A percentile compares a stretch with the other conserved stretches of the same genome.
These are phyloP conservation scores for Sarotherodon lohbergeri DNA, from an alignment of 2,113 vertebrate species.

Conservation along the genomic window DNA sequence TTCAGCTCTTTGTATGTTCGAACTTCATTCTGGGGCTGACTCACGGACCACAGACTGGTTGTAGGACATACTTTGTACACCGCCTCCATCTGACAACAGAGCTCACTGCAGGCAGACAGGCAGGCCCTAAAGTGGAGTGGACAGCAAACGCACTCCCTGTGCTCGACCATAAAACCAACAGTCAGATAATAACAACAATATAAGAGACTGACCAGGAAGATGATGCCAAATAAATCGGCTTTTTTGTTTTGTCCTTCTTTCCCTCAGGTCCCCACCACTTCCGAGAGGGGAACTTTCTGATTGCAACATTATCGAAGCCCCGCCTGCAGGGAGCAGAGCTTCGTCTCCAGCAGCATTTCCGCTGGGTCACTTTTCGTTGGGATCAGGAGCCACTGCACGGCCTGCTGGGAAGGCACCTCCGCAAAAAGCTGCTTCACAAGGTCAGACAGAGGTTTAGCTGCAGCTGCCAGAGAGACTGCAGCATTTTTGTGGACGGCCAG, in stretches of 20 bases:
- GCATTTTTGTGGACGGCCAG: background rate
- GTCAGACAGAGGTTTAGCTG: conserved; percentile 59
- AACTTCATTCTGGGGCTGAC: background rate
- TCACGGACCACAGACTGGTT: background rate
- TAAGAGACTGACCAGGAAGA: background rate
- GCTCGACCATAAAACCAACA: background rate
- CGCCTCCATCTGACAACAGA: background rate
- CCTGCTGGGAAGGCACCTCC: conserved; percentile 83
- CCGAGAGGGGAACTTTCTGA: conserved; percentile 83
- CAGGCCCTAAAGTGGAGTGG: background rate
- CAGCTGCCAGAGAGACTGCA: background rate
- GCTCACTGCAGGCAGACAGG: background rate
- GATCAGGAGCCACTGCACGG: conserved; percentile 86
- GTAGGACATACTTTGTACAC: background rate
- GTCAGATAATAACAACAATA: background rate
- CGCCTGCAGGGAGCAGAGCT: conserved; percentile 86
- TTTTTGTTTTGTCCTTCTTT: background rate
- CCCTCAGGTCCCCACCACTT: conserved; percentile 81
- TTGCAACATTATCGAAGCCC: conserved; percentile 84
- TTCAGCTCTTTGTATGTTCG: background rate
- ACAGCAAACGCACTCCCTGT: background rate
- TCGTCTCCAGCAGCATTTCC: conserved; percentile 91
- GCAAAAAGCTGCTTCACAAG: conserved; percentile 83
- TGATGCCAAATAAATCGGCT: background rate
- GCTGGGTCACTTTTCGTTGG: conserved; percentile 93